Base-by-base conservation (phyloP, 2,888 invertebrate genomes). In the Dascillus cervinus region DNA sequence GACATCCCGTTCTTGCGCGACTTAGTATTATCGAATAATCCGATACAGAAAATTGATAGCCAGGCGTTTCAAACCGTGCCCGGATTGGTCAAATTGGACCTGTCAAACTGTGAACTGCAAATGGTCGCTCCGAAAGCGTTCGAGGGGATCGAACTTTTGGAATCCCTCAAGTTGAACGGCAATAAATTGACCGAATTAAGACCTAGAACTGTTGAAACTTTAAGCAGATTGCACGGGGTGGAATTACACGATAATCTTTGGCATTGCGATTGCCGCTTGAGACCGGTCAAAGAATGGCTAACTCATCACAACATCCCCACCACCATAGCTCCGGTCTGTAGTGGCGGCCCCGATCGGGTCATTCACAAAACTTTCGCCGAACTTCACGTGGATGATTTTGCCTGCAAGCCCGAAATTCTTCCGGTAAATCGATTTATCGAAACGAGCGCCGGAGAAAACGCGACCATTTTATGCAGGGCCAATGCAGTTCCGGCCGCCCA, bases 191-290 rank as follows among this genome's bases (percentile, higher is more conserved):
- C 77, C 25, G 85, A 83, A 39, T 61, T 87, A 43, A 72, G 81
- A 26, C 72, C 81, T 8, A 75, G 74, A 44, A 84, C 84, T 1
- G 77, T 87, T 41, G 82, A 82, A 58, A 79, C 77, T 28, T 58
- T 84, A 34, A 78, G 75, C 47, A 79, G 79, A 34, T 69, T 90
- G 27, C 81, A 84, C 57, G 83, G 82, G 22, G 79, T 90, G 39
- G 86, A 87, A 56, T 66, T 90, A 44, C 86, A 89, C 43, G 85
- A 85, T 44, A 90, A 90, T 63, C 87, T 86, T 0, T 90, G 89
- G 90, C 75, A 79, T 39, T 91, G 90, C 57, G 89, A 90, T 56
- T 91, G 90, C 55, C 78, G 85, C 12, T 62, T 90, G 35, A 71
- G 89, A 27, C 81, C 83, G 36, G 75, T 87, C 36, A 86, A 87